Evolutionary conservation across 2,113 vertebrate species (phyloP), one percentile per base, ranked within the genome.

Genomic region (Eolophus roseicapilla): DNA sequence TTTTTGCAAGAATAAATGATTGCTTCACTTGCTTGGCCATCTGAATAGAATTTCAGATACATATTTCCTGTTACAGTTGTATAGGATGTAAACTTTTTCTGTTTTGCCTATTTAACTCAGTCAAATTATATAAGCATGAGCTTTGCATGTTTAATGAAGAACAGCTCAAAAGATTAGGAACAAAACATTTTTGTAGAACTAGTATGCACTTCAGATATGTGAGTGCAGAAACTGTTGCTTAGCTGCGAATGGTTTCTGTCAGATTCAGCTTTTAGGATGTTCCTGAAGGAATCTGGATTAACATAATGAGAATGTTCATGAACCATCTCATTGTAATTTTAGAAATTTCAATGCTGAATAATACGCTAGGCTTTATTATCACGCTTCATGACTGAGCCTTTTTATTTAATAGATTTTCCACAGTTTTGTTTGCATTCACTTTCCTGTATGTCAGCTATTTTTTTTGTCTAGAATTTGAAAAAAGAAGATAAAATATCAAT

Each of bases 241-340:
- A 96, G 79, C 88, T 93, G 68, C 96, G 97, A 97, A 86, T 88
- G 69, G 82, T 59, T 96, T 95, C 90, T 97, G 94, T 96, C 93
- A 95, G 90, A 90, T 88, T 80, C 80, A 77, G 70, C 81, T 97
- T 97, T 98, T 96, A 96, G 86, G 85, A 92, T 94, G 85, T 86
- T 98, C 79, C 94, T 94, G 92, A 97, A 97, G 95, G 95, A 97
- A 95, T 95, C 90, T 95, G 86, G 91, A 98, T 98, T 97, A 97
- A 88, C 91, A 96, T 97, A 97, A 98, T 96, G 77, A 97, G 92
- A 90, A 84, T 93, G 88, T 85, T 97, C 75, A 65, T 46, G 92
- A 97, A 93, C 86, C 77, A 92, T 92, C 82, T 97, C 94, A 81
- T 97, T 88, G 97, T 94, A 93, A 97, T 97, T 96, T 97, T 93